Base-by-base conservation (phyloP, 2,797 vertebrate genomes). In the Pyrocephalus nanus region DNA sequence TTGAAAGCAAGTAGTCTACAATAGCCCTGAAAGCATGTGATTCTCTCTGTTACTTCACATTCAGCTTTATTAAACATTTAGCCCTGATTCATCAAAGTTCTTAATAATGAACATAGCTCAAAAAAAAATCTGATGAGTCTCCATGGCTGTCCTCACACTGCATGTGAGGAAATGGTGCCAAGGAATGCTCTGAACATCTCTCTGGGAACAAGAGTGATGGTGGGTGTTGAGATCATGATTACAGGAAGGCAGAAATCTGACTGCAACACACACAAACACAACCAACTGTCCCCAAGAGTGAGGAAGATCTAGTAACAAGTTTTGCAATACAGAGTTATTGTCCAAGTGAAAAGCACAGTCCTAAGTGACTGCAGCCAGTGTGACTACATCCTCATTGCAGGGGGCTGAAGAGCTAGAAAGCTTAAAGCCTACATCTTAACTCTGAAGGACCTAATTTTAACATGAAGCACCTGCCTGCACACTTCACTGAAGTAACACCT, bases 151-250 rank as follows among this genome's bases (percentile, higher is more conserved):
- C 55, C n/a, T n/a, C 55, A 55, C 22, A 38, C 3, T 14, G 27
- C 45, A 54, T 0, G 2, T 20, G 48, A 75, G 25, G 36, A 79
- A 64, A 53, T 17, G 1, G 4, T 29, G 38, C 32, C 0, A 2
- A 72, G 50, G 50, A 72, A 58, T 0, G 1, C 32, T 34, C 38
- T 36, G 72, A 69, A 36, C 38, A 50, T 30, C 1, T 1, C 34
- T 51, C 53, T 29, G 32, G 67, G 15, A 60, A 23, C 25, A 22
- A 38, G 27, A 11, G 18, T 27, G 42, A 57, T 7, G 15, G 64
- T 7, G 21, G 29, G 16, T 40, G 23, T n/a, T 42, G 34, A 76
- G 17, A 84, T 16, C 14, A 15, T 12, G 42, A 25, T 38, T 40
- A 53, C 34, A 50, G 69, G 32, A 58, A 64, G n/a, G 34, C 29